Conservation (phyloP, 2,113 vertebrate genomes). For the Platichthys flesus region DNA sequence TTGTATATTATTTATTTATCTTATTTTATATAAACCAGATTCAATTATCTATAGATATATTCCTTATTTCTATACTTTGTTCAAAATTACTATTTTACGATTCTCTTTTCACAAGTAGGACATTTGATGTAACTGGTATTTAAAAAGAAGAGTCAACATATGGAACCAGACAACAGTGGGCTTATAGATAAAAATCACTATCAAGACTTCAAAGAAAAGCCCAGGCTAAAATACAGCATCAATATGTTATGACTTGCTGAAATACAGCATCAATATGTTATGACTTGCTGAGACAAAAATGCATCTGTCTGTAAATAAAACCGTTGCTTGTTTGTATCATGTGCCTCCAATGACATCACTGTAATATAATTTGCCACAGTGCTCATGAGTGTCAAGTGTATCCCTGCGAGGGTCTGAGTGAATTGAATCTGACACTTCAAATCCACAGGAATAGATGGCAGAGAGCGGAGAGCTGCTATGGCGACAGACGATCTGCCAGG, state of each 20-base stretch:
- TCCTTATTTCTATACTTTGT: too few species aligned
- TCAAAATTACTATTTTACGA: not conserved
- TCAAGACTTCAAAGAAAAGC: not conserved
- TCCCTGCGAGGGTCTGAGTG: constrained; percentile 33
- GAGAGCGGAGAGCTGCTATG: not conserved
- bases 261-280: not conserved
- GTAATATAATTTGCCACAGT: constrained; percentile 26
- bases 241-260: not conserved
- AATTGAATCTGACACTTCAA: constrained; percentile 71
- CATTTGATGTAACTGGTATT: not conserved
- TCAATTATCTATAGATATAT: too few species aligned
- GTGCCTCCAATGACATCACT: constrained; percentile 30
- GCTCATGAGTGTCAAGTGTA: constrained; percentile 19
- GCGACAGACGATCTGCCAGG: constrained; percentile 39
- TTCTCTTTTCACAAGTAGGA: not conserved
- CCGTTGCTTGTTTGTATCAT: not conserved
- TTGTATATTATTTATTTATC: too few species aligned
- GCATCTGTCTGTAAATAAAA: constrained; percentile 14
- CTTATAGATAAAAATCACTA: not conserved
- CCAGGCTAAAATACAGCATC: not conserved
- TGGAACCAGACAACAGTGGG: not conserved
- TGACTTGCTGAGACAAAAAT: constrained; percentile 3
- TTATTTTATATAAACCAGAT: too few species aligned
- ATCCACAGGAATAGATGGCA: constrained; percentile 61
- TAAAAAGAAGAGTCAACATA: not conserved